These are phyloP conservation scores for Ornithorhynchus anatinus DNA, from an alignment of 2,113 vertebrate species.

Conservation along the genomic window DNA sequence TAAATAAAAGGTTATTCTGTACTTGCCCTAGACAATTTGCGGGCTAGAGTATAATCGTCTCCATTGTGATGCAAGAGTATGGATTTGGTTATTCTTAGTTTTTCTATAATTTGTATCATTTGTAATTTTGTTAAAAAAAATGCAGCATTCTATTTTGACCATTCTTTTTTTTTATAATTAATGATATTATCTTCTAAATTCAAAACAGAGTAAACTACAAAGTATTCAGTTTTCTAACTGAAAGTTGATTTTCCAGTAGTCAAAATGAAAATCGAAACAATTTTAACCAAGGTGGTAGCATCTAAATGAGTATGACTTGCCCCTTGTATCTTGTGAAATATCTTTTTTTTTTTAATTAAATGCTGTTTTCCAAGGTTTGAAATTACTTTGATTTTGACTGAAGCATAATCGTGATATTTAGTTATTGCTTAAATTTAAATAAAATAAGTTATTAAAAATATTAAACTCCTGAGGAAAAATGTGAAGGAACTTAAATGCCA, in stretches of 20 bases:
- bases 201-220: constrained; percentile 67
- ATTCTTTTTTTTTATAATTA: constrained; percentile 53
- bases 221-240: constrained; percentile 59
- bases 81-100: constrained; percentile 57
- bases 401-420: constrained; percentile 65
- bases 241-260: constrained; percentile 57
- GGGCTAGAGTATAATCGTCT: constrained; percentile 37
- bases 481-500: constrained; percentile 59
- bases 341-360: constrained; percentile 55
- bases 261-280: constrained; percentile 44
- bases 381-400: constrained; percentile 62
- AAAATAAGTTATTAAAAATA: constrained; percentile 73
- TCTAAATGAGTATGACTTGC: constrained; percentile 59
- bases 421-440: constrained; percentile 83
- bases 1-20: constrained; percentile 56
- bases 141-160: constrained; percentile 70
- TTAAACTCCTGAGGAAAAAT: constrained; percentile 73
- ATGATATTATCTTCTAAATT: constrained; percentile 69
- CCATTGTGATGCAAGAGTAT: constrained; percentile 36
- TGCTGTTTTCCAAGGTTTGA: constrained; percentile 56
- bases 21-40: constrained; percentile 50
- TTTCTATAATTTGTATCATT: constrained; percentile 51
- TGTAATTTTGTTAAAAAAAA: constrained; percentile 70
- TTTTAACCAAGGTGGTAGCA: constrained; percentile 57
- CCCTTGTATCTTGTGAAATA: constrained; percentile 44